These are phyloP conservation scores for Ailurus styani DNA, from an alignment of 2,113 vertebrate genomes.

Conservation along the genomic window DNA sequence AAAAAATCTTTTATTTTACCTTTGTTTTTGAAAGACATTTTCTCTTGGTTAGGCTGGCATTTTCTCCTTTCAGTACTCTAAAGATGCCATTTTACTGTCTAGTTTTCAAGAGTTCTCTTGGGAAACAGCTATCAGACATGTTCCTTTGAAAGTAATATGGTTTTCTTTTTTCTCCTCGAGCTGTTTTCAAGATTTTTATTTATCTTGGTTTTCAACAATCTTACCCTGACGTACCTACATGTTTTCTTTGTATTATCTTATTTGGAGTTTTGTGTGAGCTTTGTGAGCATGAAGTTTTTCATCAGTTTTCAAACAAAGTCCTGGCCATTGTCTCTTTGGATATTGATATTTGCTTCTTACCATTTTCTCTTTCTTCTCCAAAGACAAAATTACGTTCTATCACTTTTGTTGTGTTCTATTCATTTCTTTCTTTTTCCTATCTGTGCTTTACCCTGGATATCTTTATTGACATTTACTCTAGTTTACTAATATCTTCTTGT, in stretches of 20 bases:
- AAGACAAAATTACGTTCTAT: background rate
- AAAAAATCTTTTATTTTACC: background rate
- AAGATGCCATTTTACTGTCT: background rate
- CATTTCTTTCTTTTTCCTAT: background rate
- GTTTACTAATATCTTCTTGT: background rate
- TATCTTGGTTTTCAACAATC: background rate
- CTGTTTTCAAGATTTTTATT: background rate
- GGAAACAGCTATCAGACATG: background rate
- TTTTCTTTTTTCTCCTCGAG: background rate
- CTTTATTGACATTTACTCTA: background rate
- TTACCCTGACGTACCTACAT: background rate
- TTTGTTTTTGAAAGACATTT: background rate
- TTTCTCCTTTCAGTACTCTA: background rate
- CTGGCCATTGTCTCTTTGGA: background rate
- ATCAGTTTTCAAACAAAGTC: background rate
- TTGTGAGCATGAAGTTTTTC: background rate
- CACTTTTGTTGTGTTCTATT: background rate
- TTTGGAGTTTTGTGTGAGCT: conserved; percentile 20
- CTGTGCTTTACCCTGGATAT: background rate
- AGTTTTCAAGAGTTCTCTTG: background rate
- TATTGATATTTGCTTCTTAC: background rate
- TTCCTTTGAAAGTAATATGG: background rate
- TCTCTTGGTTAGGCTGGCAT: background rate
- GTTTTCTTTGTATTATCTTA: background rate
- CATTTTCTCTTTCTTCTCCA: background rate